Base-by-base conservation (phyloP, 2,888 invertebrate genomes). In the Noctua pronuba region DNA sequence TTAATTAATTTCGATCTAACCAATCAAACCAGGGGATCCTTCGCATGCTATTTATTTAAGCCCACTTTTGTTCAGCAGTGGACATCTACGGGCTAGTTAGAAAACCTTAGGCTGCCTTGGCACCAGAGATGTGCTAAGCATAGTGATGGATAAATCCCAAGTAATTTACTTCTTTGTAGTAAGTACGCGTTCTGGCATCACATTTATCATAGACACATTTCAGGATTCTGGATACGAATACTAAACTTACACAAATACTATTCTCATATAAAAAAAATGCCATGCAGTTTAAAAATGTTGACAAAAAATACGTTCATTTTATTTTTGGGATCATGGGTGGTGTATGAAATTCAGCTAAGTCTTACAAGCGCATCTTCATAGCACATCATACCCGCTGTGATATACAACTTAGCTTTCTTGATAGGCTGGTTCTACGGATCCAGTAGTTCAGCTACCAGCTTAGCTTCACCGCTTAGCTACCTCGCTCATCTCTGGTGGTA, bases 21-120 rank as follows among this genome's bases (percentile, higher is more conserved):
- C 3, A 58, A 24, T 21, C n/a, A 28, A 64, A 64, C 3, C 18
- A 24, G 21, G 3, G 13, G 7, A 35, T 58, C n/a, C 24, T 2
- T 52, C 18, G 5, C 35, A 35, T 24, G 24, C 24, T 46, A 35
- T 62, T 21, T 46, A 2, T 31, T 28, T 35, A 52, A 44, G 35
- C 24, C 35, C 4, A 62, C 18, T 6, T 18, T 21, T 38, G 35
- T 44, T 21, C 44, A 55, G 73, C 64, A 64, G 77, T 73, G 64
- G 62, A 28, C 52, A 44, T 64, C 64, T 55, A 80, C 24, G 10
- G 62, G 77, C 64, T 78, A 78, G 1, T n/a, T 46, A 0, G 1
- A 31, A 80, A 52, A 18, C 52, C 38, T 46, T 72, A 11, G 8
- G 41, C 41, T 18, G 41, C 65, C 65, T 65, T 65, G 8, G n/a